phyloP scores from a whole-genome alignment of 1,140 invertebrate species.

The Drosophila orosa region DNA sequence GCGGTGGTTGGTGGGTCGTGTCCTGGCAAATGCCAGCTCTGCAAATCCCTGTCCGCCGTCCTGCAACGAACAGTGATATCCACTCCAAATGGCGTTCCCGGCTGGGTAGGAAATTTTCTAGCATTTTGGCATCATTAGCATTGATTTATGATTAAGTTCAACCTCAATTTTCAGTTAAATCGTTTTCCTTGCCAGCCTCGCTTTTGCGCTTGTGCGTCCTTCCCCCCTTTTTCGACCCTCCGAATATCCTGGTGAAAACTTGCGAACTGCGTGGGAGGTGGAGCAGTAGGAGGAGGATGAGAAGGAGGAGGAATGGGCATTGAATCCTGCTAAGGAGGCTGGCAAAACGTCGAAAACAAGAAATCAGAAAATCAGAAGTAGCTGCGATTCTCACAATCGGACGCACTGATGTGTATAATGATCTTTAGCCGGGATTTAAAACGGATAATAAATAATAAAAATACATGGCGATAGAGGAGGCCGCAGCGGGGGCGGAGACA shows the following conservation, averaged over 20 bases:
- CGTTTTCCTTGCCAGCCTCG: slow-evolving; percentile 71
- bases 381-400: slow-evolving; percentile 81
- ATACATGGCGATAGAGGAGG: slow-evolving; percentile 59
- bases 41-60: slow-evolving; percentile 61
- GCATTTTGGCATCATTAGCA: slow-evolving; percentile 84
- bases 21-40: slow-evolving; percentile 73
- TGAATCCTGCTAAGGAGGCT: slow-evolving; percentile 15
- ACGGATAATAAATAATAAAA: slow-evolving; percentile 83
- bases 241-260: slow-evolving; percentile 34
- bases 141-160: slow-evolving; percentile 84
- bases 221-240: slow-evolving; percentile 8
- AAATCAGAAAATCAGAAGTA: slow-evolving; percentile 80
- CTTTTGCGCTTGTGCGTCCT: slow-evolving; percentile 39
- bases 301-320: neutral
- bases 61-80: slow-evolving; percentile 61
- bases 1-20: slow-evolving; percentile 2
- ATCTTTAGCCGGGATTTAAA: slow-evolving; percentile 83
- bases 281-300: no score
- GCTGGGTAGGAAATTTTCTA: slow-evolving; percentile 73
- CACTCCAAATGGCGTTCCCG: slow-evolving; percentile 66
- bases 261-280: slow-evolving; percentile 31
- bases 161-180: slow-evolving; percentile 84
- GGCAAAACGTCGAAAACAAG: slow-evolving; percentile 78
- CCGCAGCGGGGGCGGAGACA: slow-evolving; percentile 4
- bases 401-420: slow-evolving; percentile 83